Evolutionary conservation across 2,888 invertebrate genomes (phyloP).

Genomic region (Chrysomela aeneicollis): DNA sequence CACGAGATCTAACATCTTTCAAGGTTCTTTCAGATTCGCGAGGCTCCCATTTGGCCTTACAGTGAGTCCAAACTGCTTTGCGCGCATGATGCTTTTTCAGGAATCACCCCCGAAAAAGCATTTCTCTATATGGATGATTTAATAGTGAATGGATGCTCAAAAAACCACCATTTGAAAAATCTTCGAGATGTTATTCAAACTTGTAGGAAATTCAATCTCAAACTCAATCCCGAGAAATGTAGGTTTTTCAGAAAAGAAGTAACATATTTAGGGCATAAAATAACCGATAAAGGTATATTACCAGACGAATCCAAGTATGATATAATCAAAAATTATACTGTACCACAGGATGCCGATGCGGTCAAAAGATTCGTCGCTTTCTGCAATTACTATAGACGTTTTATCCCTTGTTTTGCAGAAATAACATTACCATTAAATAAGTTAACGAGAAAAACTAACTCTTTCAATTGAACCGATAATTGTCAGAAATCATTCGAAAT

Average conservation of each 20-base stretch:
- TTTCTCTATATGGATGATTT: slow-evolving; percentile 12
- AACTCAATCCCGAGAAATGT: slow-evolving; percentile 38
- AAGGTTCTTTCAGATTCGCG: slow-evolving; percentile 39
- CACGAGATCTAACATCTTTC: slow-evolving; percentile 39
- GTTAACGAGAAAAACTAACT: not conserved
- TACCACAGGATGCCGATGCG: not conserved
- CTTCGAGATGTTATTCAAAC: not conserved
- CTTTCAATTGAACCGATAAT: not conserved
- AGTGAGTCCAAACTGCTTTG: slow-evolving; percentile 42
- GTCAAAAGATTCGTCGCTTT: slow-evolving; percentile 6
- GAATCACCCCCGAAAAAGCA: slow-evolving; percentile 25
- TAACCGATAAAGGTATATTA: slow-evolving; percentile 22
- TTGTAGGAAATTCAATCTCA: slow-evolving; percentile 21
- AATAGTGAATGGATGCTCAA: not conserved
- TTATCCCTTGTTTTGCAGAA: slow-evolving; percentile 1
- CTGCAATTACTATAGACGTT: slow-evolving; percentile 6
- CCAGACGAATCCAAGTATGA: slow-evolving; percentile 4
- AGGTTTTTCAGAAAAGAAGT: slow-evolving; percentile 26
- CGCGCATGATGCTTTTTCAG: slow-evolving; percentile 41
- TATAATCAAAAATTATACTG: not conserved
- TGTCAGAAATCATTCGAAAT: not conserved
- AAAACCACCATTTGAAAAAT: not conserved
- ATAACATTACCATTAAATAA: not conserved
- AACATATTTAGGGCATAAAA: slow-evolving; percentile 35
- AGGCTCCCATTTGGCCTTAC: slow-evolving; percentile 42